phyloP scores from a whole-genome alignment of 2,888 invertebrate species.

The Drosophila hamatofila region DNA sequence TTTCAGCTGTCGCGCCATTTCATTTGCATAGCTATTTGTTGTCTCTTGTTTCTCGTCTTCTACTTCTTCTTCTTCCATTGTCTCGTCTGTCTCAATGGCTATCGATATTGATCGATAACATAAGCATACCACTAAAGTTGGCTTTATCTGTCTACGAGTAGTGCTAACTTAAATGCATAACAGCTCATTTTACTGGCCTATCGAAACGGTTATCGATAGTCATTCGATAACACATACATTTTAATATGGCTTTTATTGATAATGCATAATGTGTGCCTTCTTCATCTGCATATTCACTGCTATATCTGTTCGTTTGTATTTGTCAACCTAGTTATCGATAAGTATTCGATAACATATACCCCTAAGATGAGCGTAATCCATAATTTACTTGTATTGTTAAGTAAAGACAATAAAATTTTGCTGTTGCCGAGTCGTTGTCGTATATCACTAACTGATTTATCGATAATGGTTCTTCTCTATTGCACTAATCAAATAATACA shows the following conservation, averaged over 20 bases:
- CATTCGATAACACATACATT: not conserved
- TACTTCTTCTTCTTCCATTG: constrained; percentile 15
- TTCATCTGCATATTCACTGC: too few species aligned
- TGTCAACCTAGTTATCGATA: not conserved
- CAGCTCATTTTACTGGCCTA: not conserved
- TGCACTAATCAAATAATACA: not conserved
- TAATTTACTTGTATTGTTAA: not conserved
- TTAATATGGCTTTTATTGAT: not conserved
- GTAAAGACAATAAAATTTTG: not conserved
- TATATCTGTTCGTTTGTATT: not conserved
- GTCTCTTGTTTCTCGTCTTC: constrained; percentile 8
- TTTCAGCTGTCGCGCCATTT: constrained; percentile 51
- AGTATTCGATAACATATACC: not conserved
- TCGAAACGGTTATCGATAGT: constrained; percentile 15
- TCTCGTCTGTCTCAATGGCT: not conserved
- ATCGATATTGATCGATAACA: constrained; percentile 14
- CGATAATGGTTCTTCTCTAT: too few species aligned
- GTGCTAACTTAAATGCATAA: not conserved
- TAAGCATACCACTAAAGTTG: not conserved
- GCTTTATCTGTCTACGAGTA: not conserved
- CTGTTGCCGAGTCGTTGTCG: too few species aligned
- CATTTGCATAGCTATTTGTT: constrained; percentile 39
- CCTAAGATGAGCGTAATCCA: not conserved
- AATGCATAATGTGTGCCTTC: not conserved
- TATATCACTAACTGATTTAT: too few species aligned